Percentiles rank a stretch among this genome's conserved stretches.
Conservation (phyloP, 2,113 vertebrate species). For the Toxotes chatareus region DNA sequence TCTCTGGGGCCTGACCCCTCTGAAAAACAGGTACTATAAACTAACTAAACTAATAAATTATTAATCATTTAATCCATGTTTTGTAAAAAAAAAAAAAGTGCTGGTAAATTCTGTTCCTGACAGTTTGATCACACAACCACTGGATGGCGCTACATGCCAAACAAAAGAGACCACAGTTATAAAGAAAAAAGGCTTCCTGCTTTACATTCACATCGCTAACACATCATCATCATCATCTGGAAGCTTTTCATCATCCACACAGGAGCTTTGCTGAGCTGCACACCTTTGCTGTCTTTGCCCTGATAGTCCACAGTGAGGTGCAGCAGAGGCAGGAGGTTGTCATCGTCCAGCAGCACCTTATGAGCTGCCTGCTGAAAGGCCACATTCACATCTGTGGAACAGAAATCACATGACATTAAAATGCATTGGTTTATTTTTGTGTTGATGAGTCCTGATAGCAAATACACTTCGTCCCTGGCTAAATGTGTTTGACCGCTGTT, state of each 20-base stretch:
- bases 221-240: not conserved
- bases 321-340: slow-evolving; percentile 95
- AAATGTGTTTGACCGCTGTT: not conserved
- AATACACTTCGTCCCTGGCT: not conserved
- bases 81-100: no score
- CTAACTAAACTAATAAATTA: no score
- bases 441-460: not conserved
- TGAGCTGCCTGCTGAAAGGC: slow-evolving; percentile 98
- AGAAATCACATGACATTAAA: slow-evolving; percentile 9
- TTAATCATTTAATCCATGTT: no score
- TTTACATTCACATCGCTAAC: not conserved
- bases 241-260: no score
- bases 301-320: slow-evolving; percentile 96
- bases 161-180: not conserved
- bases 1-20: slow-evolving; percentile 89
- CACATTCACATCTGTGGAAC: slow-evolving; percentile 92
- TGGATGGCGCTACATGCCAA: slow-evolving; percentile 18
- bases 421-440: not conserved
- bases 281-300: slow-evolving; percentile 95
- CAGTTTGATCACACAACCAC: not conserved
- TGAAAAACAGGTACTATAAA: slow-evolving; percentile 55
- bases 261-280: no score
- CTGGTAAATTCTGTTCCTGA: no score
- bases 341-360: slow-evolving; percentile 95
- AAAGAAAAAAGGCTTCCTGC: not conserved